Evolutionary conservation across 2,888 invertebrate species (phyloP).

Genomic region (Ophion ventricosus): DNA sequence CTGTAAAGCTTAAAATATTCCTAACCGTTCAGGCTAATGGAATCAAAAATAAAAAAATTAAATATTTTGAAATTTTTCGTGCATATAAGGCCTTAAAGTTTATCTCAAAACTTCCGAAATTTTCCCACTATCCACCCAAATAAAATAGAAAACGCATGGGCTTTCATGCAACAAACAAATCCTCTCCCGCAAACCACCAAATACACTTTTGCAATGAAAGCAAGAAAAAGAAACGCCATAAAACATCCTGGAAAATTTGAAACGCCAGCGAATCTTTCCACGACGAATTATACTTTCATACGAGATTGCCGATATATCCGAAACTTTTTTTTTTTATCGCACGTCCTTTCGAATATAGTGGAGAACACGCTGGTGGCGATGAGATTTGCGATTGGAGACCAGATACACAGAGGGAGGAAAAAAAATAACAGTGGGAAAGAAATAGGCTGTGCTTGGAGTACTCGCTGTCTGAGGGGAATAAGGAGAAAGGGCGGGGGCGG

Average conservation of each 20-base stretch:
- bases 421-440: slow-evolving; percentile 41
- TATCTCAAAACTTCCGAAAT: no score
- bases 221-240: background rate
- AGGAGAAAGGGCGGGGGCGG: slow-evolving; percentile 10
- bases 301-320: background rate
- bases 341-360: background rate
- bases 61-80: no score
- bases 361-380: background rate
- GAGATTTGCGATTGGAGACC: background rate
- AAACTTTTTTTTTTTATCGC: background rate
- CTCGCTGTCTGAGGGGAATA: no score
- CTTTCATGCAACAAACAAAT: slow-evolving; percentile 63
- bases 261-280: slow-evolving; percentile 53
- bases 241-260: slow-evolving; percentile 18
- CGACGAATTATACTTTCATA: background rate
- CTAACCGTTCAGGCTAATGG: no score
- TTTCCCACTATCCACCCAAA: no score
- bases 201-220: background rate
- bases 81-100: no score
- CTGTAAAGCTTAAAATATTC: no score
- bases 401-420: background rate
- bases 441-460: slow-evolving; percentile 10
- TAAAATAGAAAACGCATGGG: background rate
- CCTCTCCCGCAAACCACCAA: background rate
- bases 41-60: no score